These are phyloP conservation scores for Spodoptera litura DNA, from an alignment of 1,140 invertebrate genomes.

Conservation along the genomic window DNA sequence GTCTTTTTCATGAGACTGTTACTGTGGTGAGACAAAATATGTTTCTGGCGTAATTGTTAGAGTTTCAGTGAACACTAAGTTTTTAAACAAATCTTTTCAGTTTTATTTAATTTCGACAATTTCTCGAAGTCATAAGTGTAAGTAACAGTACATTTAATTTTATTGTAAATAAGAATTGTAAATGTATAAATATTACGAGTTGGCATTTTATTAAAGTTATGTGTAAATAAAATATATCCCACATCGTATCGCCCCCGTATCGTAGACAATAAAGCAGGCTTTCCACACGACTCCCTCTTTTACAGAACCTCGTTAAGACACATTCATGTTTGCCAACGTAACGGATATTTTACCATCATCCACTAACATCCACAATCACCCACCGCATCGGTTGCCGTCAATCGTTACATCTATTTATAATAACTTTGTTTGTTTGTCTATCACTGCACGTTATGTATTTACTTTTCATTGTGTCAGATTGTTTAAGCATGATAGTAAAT, in stretches of 20 bases:
- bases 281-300: constrained; percentile 67
- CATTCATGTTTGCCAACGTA: constrained; percentile 76
- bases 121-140: no score
- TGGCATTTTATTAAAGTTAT: no score
- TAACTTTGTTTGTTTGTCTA: constrained; percentile 46
- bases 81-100: background rate
- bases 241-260: constrained; percentile 52
- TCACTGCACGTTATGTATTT: constrained; percentile 16
- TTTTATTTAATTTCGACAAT: no score
- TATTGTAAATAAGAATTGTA: no score
- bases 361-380: constrained; percentile 45
- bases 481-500: background rate
- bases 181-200: no score
- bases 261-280: constrained; percentile 51
- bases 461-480: constrained; percentile 8
- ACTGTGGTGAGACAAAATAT: no score
- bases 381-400: constrained; percentile 21
- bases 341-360: constrained; percentile 70
- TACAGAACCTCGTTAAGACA: constrained; percentile 78
- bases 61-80: no score
- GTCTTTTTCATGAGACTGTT: no score
- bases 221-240: no score
- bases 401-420: constrained; percentile 51
- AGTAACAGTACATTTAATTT: no score
- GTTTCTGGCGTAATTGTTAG: no score